Evolutionary conservation across 2,113 vertebrate genomes (phyloP), one percentile per base, ranked within the genome.

Genomic region (Caloenas nicobarica): DNA sequence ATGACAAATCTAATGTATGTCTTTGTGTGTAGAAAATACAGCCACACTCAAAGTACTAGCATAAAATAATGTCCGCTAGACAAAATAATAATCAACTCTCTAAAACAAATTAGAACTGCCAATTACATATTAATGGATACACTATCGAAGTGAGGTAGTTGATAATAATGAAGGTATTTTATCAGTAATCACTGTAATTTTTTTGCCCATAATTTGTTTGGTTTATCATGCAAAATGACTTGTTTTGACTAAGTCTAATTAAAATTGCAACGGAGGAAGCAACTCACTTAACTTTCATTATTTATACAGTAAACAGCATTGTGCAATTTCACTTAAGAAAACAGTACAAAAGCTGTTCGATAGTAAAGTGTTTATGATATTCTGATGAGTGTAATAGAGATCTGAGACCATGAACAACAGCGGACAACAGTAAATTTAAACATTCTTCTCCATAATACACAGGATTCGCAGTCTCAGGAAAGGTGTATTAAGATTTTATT

Each of bases 201-300:
- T 34, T 94, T 96, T 93, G 53, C 34, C 34, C 23, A 72, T 87
- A 48, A 91, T 84, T 92, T 91, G 51, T 89, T 89, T 57, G 64
- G 25, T 91, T 95, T 91, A 85, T 96, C 61, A 44, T 48, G 18
- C 26, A 85, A 95, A 96, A 87, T 89, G 0, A 38, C 57, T 96
- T 87, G 65, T 82, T 96, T 96, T 93, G 46, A 91, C 82, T 94
- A 93, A 4, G 11, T 71, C 44, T 76, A 81, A 96, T 95, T 94
- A 85, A 94, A 95, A 94, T 71, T 64, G 17, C 38, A 84, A 34
- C 28, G 91, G 46, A 91, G 19, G 36, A 81, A 89, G 48, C 5
- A 92, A 13, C 46, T 87, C 23, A 1, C 24, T 95, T 71, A 91
- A 83, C 4, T 92, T 87, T 87, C 13, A 1, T 88, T 79, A 90